Evolutionary conservation across 2,888 invertebrate genomes (phyloP).

Genomic region (Hypselothyrea guttata): DNA sequence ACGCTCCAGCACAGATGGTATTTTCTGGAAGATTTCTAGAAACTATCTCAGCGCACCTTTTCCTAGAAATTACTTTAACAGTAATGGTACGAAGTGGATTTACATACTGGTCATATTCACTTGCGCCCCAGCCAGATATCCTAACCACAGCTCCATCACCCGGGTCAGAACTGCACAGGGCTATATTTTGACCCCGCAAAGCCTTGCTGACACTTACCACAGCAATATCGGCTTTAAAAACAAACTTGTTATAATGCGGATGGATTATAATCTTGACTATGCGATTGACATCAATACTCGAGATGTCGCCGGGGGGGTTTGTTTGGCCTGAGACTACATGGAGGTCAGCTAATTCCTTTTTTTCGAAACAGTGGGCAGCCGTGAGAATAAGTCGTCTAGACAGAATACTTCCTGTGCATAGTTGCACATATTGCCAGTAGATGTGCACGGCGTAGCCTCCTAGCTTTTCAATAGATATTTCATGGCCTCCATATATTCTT

Average conservation of each 20-base stretch:
- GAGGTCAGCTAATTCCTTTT: background rate
- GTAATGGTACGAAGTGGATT: slow-evolving; percentile 10
- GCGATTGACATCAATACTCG: background rate
- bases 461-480: background rate
- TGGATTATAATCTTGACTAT: slow-evolving; percentile 16
- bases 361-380: slow-evolving; percentile 43
- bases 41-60: slow-evolving; percentile 16
- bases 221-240: slow-evolving; percentile 44
- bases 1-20: slow-evolving; percentile 34
- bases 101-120: background rate
- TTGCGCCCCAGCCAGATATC: slow-evolving; percentile 39
- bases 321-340: slow-evolving; percentile 22
- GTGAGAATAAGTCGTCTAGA: slow-evolving; percentile 24
- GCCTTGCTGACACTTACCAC: slow-evolving; percentile 3
- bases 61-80: slow-evolving; percentile 4
- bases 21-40: slow-evolving; percentile 22
- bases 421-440: background rate
- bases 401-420: slow-evolving; percentile 36
- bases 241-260: slow-evolving; percentile 4
- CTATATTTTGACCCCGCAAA: slow-evolving; percentile 1
- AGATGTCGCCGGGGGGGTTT: too few relatives aligned
- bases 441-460: slow-evolving; percentile 35
- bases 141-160: background rate
- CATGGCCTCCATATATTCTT: slow-evolving; percentile 27
- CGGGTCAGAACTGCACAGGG: slow-evolving; percentile 15